Evolutionary conservation across 2,888 invertebrate species (phyloP).

Genomic region (Drosophila vallismaia): DNA sequence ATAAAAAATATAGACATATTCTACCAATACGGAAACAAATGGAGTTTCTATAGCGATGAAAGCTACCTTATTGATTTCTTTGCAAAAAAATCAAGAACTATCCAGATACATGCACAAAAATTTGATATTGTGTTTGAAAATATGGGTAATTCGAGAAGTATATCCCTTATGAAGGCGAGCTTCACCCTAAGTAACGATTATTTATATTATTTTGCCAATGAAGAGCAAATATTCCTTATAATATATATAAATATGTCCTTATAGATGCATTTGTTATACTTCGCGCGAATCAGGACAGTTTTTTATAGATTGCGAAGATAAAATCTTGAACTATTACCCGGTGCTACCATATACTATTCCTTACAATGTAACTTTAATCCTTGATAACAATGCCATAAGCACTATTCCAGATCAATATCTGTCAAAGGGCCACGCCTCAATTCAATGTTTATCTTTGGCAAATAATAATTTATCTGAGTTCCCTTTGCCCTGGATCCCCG

Average conservation of each 20-base stretch:
- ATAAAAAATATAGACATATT: neutral
- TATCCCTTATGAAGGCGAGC: neutral
- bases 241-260: too few species aligned
- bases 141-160: neutral
- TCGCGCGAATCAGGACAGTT: neutral
- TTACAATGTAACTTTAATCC: conserved; percentile 4
- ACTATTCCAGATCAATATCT: neutral
- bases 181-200: too few species aligned
- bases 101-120: neutral
- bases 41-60: conserved; percentile 11
- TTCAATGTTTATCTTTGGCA: neutral
- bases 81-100: neutral
- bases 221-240: too few species aligned
- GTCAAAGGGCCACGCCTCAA: neutral
- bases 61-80: neutral
- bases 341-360: neutral
- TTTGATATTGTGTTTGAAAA: neutral
- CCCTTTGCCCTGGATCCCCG: neutral
- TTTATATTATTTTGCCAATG: neutral
- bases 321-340: conserved; percentile 3
- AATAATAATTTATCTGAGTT: neutral
- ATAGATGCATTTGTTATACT: neutral
- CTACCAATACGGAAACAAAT: conserved; percentile 10
- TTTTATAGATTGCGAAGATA: neutral
- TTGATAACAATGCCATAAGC: neutral